These are phyloP conservation scores for Piaya cayana DNA, from an alignment of 2,113 vertebrate species.

Conservation along the genomic window DNA sequence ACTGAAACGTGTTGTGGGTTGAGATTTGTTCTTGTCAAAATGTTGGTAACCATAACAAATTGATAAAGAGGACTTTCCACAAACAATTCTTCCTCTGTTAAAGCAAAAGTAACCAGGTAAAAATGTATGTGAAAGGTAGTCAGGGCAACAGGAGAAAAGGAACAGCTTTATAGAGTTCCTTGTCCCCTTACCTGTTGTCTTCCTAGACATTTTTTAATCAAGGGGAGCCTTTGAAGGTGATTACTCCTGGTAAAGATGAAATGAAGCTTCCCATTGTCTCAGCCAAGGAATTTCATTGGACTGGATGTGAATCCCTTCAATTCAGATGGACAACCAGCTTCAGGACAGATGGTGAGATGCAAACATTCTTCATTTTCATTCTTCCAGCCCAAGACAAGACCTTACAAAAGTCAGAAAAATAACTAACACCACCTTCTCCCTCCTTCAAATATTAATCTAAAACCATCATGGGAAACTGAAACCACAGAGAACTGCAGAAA, in stretches of 20 bases:
- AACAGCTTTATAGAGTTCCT: neutral
- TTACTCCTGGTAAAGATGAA: neutral
- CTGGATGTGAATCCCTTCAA: neutral
- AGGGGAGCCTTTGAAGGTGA: neutral
- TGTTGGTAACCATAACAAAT: neutral
- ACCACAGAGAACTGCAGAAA: neutral
- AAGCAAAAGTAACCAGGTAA: neutral
- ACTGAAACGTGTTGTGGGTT: neutral
- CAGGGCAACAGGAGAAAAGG: neutral
- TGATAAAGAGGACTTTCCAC: neutral
- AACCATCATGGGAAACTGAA: neutral
- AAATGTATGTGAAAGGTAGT: neutral
- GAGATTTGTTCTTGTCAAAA: neutral
- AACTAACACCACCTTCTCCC: rapidly evolving
- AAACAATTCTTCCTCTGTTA: neutral
- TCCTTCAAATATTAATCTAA: neutral
- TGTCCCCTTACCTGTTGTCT: neutral
- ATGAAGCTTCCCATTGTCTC: neutral
- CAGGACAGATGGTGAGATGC: neutral
- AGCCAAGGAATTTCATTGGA: neutral
- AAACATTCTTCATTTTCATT: neutral
- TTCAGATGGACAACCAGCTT: neutral
- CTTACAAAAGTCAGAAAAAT: neutral
- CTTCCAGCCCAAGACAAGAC: neutral
- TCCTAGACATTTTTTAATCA: neutral